These are phyloP conservation scores for Apotomis betuletana DNA, from an alignment of 2,888 invertebrate genomes.

Conservation along the genomic window DNA sequence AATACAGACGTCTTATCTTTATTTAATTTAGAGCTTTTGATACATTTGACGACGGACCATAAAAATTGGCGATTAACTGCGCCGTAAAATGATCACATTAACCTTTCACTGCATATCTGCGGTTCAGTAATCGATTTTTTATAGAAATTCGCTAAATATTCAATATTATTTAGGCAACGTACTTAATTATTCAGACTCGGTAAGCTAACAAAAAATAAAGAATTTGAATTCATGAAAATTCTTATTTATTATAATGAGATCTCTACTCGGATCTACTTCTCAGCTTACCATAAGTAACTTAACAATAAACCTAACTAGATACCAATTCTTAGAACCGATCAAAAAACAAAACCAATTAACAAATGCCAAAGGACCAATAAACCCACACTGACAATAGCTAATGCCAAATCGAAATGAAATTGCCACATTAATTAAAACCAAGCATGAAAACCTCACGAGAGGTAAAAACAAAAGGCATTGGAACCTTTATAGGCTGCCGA, in stretches of 20 bases:
- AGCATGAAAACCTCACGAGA: constrained; percentile 22
- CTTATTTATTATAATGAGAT: too few relatives aligned
- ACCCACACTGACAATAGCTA: neutral
- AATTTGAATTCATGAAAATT: too few relatives aligned
- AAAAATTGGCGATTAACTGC: constrained; percentile 66
- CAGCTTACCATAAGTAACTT: neutral
- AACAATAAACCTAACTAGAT: neutral
- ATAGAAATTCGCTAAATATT: neutral
- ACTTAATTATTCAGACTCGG: too few relatives aligned
- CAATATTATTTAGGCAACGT: neutral
- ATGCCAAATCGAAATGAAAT: neutral
- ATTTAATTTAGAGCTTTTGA: constrained; percentile 73
- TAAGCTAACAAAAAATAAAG: too few relatives aligned
- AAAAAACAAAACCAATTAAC: neutral
- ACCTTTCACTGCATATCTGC: constrained; percentile 70
- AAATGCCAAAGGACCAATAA: neutral
- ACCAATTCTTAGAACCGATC: neutral
- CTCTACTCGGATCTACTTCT: too few relatives aligned
- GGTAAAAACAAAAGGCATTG: constrained; percentile 50
- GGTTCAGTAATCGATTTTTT: constrained; percentile 68
- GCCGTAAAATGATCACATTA: constrained; percentile 73
- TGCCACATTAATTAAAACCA: constrained; percentile 25
- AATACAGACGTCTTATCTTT: constrained; percentile 53
- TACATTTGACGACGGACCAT: constrained; percentile 58
- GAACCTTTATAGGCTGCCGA: constrained; percentile 68